Evolutionary conservation across 2,888 invertebrate species (phyloP), one percentile per base, ranked within the genome.

Genomic region (Drosophila demipolita): DNA sequence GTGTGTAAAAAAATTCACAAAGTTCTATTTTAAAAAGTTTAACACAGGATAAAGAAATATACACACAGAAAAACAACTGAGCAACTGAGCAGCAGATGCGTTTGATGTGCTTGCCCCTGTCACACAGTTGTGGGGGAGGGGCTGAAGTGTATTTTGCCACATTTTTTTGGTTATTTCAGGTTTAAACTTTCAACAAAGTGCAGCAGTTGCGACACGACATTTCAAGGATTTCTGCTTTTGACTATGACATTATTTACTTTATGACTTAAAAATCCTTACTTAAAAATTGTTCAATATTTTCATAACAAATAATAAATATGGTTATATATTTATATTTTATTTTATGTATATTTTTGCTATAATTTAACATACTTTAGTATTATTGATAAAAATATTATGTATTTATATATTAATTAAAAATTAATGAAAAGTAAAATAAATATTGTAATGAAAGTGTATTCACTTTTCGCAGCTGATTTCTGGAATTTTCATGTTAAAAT

Each of bases 71-170:
- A 60, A 49, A 58, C 38, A 17, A 17, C 8, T 8, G 17, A 66
- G 49, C 54, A 61, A 77, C 66, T 53, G 66, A 60, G 62, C 49
- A 78, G 73, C 83, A 83, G 81, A 86, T 85, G 83, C 80, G 74
- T 79, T 76, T 86, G 83, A 86, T 83, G 79, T 69, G 67, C 54
- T 53, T 63, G 55, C 63, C 67, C 53, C 54, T 49, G 50, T 20
- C 60, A 62, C 60, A 35, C 12, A 9, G 32, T 52, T 58, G 53
- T 64, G 55, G 60, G 32, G 65, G 58, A n/a, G 23, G 9, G 23
- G 59, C 17, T 53, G 40, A 50, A 73, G 62, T 83, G 79, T 79
- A 83, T 73, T 61, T 26, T 66, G 65, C 66, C 66, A 63, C 63
- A 71, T 62, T 75, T 79, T 73, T 64, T 66, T 54, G 38, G 65